Conservation (phyloP, 2,888 invertebrate species). For the Leptogaster cylindrica region DNA sequence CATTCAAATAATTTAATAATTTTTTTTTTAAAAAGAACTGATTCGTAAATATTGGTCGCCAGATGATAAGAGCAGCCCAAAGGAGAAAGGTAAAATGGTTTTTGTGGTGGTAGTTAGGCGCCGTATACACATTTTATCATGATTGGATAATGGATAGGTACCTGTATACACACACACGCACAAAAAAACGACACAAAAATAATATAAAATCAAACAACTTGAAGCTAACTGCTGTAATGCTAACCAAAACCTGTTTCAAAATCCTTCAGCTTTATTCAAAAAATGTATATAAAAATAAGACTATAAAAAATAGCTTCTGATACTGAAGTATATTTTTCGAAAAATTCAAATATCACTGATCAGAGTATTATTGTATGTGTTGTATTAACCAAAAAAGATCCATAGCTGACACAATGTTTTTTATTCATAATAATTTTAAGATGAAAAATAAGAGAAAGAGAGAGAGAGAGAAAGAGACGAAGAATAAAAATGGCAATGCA, state of each 20-base stretch:
- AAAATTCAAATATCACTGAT: not conserved
- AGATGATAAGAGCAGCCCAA: slow-evolving; percentile 22
- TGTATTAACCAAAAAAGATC: slow-evolving; percentile 50
- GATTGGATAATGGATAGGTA: not conserved
- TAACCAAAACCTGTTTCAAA: slow-evolving; percentile 20
- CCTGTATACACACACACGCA: not conserved
- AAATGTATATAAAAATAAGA: too few relatives aligned
- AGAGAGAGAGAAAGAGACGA: slow-evolving; percentile 13
- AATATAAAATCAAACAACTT: slow-evolving; percentile 14
- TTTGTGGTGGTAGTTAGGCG: not conserved
- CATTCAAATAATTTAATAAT: slow-evolving; percentile 11
- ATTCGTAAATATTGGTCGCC: slow-evolving; percentile 30
- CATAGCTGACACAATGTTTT: slow-evolving; percentile 63
- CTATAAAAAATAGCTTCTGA: slow-evolving; percentile 8
- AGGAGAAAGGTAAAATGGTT: slow-evolving; percentile 15
- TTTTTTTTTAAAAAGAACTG: slow-evolving; percentile 17
- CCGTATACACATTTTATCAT: not conserved
- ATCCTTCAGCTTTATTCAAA: not conserved
- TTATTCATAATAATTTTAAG: slow-evolving; percentile 36
- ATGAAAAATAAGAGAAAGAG: slow-evolving; percentile 8
- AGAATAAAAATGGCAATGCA: slow-evolving; percentile 24
- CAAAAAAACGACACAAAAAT: slow-evolving; percentile 3
- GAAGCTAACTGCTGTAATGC: slow-evolving; percentile 11
- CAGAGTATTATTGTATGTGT: slow-evolving; percentile 23
- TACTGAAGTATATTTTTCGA: slow-evolving; percentile 2